Conservation (phyloP, 1,140 invertebrate species). For the Homarus americanus region DNA sequence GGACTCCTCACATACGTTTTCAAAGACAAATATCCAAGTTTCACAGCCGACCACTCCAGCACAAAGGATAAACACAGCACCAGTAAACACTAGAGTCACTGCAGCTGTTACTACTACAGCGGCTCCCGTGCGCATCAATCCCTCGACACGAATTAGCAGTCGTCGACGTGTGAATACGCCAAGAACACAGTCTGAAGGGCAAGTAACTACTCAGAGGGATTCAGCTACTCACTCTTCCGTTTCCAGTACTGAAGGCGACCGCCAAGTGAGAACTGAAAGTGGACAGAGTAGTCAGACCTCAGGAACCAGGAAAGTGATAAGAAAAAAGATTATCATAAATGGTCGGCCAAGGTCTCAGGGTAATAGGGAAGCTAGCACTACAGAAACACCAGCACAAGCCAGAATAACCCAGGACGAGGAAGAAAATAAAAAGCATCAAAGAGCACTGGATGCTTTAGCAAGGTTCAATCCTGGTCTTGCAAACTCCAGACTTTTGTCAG, state of each 20-base stretch:
- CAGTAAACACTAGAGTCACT: background rate
- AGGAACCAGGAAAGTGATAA: background rate
- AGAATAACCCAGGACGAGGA: background rate
- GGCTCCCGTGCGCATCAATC: too few relatives aligned
- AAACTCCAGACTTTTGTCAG: constrained; percentile 28
- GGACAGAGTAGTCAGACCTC: background rate
- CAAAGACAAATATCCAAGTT: background rate
- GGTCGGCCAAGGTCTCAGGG: background rate
- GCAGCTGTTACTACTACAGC: background rate
- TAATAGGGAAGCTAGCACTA: background rate
- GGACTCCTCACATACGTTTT: background rate
- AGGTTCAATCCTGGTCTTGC: constrained; percentile 23
- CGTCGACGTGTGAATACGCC: background rate
- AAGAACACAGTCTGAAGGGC: background rate
- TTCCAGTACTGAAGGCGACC: background rate
- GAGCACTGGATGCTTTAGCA: constrained; percentile 17
- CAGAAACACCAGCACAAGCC: background rate
- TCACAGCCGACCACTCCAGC: background rate
- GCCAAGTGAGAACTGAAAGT: background rate
- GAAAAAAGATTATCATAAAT: background rate
- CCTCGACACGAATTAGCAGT: background rate
- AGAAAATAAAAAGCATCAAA: background rate
- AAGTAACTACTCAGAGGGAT: background rate
- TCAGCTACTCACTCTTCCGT: background rate
- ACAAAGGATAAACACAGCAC: background rate